Evolutionary conservation across 2,888 invertebrate species (phyloP), one percentile per base, ranked within the genome.

Genomic region (Pterostichus niger): DNA sequence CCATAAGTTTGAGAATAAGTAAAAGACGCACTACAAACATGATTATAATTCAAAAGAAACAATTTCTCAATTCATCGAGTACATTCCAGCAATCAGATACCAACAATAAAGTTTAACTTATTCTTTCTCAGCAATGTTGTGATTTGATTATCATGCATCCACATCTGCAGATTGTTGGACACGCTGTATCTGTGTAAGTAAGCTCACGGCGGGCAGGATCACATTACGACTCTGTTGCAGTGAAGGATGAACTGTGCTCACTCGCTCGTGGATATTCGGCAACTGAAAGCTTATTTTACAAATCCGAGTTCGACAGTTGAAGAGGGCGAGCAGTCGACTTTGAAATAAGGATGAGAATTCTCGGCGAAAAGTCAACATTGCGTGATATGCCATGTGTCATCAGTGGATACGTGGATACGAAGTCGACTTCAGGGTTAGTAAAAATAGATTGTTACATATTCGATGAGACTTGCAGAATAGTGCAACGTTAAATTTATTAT

Each of bases 221-320:
- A 15, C 44, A 71, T 71, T 44, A 71, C 64, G 64, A 40, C 64
- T 40, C 44, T 7, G 46, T 3, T 17, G 64, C 64, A 71, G 71
- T 15, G 71, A 71, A 46, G 71, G 71, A 71, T 71, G 46, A 71
- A 71, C 44, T 44, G 77, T 56, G 75, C 56, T 75, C 82, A 82
- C 44, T 75, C 13, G 64, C 31, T 35, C 82, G 75, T 56, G 75
- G 82, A 61, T 82, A 82, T 82, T 75, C 82, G 75, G 59, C 75
- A 82, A 82, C 75, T 82, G 59, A 75, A 61, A 82, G 82, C 75
- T 82, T 82, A 82, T 82, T 82, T 82, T 75, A 82, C 82, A 82
- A 82, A 82, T 82, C 82, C 61, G 56, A 82, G 75, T 82, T 82
- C 82, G 82, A 82, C 75, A 75, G 79, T 46, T 79, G 64, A 78